Percentiles rank a stretch among this genome's conserved stretches.
phyloP scores from a whole-genome alignment of 2,888 invertebrate genomes.

The Scaptomyza parva region DNA sequence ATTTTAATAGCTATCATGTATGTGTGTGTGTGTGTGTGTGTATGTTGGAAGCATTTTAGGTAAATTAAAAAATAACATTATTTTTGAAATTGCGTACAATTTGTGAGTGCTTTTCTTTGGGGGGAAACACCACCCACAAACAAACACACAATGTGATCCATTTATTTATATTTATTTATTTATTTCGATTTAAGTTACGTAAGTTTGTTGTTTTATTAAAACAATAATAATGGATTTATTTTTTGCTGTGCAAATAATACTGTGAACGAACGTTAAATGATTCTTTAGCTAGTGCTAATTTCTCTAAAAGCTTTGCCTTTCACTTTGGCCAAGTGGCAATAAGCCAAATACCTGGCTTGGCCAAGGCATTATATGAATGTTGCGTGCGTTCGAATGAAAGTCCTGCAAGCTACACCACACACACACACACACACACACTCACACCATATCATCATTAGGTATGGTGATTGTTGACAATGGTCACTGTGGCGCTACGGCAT shows the following conservation, averaged over 20 bases:
- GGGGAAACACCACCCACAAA: neutral
- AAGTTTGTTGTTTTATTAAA: constrained; percentile 22
- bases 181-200: constrained; percentile 15
- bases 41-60: constrained; percentile 66
- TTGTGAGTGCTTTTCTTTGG: neutral
- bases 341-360: constrained; percentile 47
- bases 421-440: neutral
- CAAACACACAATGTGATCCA: neutral
- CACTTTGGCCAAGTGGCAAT: constrained; percentile 58
- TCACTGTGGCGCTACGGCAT: constrained; percentile 11
- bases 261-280: constrained; percentile 3
- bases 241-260: neutral
- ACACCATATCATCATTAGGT: constrained; percentile 36
- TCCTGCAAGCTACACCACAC: neutral
- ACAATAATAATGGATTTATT: constrained; percentile 14
- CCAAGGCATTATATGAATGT: neutral
- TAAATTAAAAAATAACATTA: constrained; percentile 76
- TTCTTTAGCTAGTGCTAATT: constrained; percentile 37
- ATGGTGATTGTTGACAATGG: constrained; percentile 38
- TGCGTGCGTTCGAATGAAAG: constrained; percentile 8
- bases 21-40: constrained; percentile 20
- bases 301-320: constrained; percentile 51
- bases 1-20: constrained; percentile 26
- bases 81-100: constrained; percentile 32
- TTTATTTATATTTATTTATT: constrained; percentile 26